These are phyloP conservation scores for Diaphora mendica DNA, from an alignment of 2,888 invertebrate genomes.

Conservation along the genomic window DNA sequence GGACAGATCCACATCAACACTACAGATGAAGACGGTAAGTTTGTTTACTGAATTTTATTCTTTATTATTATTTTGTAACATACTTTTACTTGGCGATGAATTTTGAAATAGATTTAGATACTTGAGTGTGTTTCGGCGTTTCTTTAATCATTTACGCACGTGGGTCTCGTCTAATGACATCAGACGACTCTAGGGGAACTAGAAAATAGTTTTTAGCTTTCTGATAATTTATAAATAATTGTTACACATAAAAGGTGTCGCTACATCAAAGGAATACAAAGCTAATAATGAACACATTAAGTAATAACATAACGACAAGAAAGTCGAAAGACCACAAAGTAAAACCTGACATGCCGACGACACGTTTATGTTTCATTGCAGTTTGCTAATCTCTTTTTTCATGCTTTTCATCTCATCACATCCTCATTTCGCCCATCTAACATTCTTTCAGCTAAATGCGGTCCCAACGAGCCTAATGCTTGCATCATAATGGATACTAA, in stretches of 20 bases:
- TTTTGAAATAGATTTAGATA: no score
- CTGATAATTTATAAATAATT: background rate
- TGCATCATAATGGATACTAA: constrained; percentile 69
- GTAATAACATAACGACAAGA: background rate
- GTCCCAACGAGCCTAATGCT: constrained; percentile 67
- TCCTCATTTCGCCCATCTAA: constrained; percentile 62
- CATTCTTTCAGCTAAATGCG: constrained; percentile 73
- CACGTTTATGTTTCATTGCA: background rate
- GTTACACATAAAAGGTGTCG: background rate
- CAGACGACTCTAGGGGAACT: background rate
- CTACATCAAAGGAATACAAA: background rate
- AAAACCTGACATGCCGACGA: background rate
- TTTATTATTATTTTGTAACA: background rate
- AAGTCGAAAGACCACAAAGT: background rate
- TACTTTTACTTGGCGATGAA: background rate
- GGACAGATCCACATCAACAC: constrained; percentile 65
- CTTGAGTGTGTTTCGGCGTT: no score
- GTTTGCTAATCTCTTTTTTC: constrained; percentile 12
- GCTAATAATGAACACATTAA: background rate
- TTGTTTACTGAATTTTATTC: background rate
- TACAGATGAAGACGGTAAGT: constrained; percentile 66
- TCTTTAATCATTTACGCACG: background rate
- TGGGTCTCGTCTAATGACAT: background rate
- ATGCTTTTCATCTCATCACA: constrained; percentile 54
- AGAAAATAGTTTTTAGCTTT: background rate